Conservation (phyloP, 2,888 invertebrate genomes). For the Tipula unca region DNA sequence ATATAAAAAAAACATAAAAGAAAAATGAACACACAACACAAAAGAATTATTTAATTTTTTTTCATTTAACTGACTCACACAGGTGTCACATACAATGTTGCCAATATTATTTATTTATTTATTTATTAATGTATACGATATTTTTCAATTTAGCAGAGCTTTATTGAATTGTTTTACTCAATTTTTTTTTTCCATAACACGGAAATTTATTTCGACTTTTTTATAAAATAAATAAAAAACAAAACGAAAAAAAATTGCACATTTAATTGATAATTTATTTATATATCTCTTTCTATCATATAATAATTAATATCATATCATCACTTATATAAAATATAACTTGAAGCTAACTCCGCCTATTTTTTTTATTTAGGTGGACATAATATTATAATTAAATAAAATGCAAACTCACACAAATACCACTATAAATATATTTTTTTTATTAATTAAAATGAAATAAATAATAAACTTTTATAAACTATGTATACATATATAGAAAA, state of each 20-base stretch:
- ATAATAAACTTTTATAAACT: background rate
- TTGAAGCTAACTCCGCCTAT: background rate
- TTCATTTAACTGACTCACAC: slow-evolving; percentile 15
- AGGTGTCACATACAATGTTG: slow-evolving; percentile 18
- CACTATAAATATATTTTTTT: background rate
- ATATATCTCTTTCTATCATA: background rate
- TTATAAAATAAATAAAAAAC: background rate
- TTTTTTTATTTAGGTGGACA: slow-evolving; percentile 14
- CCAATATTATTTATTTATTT: background rate
- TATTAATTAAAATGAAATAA: slow-evolving; percentile 8
- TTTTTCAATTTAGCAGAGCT: background rate
- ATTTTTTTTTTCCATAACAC: background rate
- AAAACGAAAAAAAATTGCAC: background rate
- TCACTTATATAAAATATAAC: slow-evolving; percentile 14
- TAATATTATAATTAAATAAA: slow-evolving; percentile 9
- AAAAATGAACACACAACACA: background rate
- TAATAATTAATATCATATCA: slow-evolving; percentile 14
- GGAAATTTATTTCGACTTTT: background rate
- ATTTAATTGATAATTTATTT: background rate
- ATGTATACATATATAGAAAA: background rate
- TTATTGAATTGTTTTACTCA: background rate
- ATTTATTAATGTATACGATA: background rate
- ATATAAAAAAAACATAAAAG: background rate
- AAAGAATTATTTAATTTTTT: slow-evolving; percentile 9
- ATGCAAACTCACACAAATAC: background rate